These are phyloP conservation scores for Calephelis nemesis DNA, from an alignment of 1,140 invertebrate species.

Conservation along the genomic window DNA sequence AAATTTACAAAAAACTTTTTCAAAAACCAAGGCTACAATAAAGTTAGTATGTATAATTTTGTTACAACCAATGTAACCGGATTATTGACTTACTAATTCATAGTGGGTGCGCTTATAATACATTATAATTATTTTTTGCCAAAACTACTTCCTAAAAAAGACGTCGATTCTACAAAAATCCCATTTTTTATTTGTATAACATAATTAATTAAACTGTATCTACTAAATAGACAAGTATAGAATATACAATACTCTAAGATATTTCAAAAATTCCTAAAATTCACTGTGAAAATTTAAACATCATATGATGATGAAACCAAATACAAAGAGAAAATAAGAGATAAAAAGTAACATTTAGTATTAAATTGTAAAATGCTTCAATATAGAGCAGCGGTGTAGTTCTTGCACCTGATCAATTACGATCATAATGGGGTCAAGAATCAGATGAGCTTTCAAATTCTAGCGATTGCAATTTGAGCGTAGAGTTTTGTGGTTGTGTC, in stretches of 20 bases:
- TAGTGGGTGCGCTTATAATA: too few relatives aligned
- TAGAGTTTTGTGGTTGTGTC: slow-evolving; percentile 55
- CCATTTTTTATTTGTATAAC: too few relatives aligned
- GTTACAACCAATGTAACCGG: background rate
- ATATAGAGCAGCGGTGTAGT: slow-evolving; percentile 17
- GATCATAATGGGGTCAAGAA: slow-evolving; percentile 46
- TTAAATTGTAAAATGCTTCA: background rate
- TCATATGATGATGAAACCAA: too few relatives aligned
- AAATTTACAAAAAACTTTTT: background rate
- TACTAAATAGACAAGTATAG: too few relatives aligned
- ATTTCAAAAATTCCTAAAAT: too few relatives aligned
- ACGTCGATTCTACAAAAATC: too few relatives aligned
- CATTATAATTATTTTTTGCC: too few relatives aligned
- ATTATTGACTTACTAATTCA: background rate
- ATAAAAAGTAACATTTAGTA: background rate
- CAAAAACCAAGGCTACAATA: background rate
- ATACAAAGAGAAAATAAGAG: background rate
- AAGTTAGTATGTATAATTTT: too few relatives aligned
- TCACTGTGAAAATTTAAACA: too few relatives aligned
- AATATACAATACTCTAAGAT: too few relatives aligned
- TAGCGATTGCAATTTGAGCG: slow-evolving; percentile 58
- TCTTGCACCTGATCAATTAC: slow-evolving; percentile 32
- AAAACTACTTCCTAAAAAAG: too few relatives aligned
- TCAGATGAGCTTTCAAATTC: slow-evolving; percentile 54
- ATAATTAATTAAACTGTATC: too few relatives aligned